These are phyloP conservation scores for Drosophila kuntzei DNA, from an alignment of 2,888 invertebrate species.

Conservation along the genomic window DNA sequence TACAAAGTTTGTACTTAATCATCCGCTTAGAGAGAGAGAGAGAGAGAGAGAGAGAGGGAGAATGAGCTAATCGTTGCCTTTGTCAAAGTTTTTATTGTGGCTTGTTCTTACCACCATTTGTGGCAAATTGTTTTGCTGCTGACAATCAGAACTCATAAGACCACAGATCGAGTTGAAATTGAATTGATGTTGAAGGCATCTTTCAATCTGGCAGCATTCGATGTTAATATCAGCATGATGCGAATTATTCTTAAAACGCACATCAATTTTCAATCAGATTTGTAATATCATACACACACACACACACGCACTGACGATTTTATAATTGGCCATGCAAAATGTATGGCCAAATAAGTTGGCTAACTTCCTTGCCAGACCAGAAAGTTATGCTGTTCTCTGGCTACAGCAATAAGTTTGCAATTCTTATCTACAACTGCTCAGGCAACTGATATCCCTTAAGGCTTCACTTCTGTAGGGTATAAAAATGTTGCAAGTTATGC, in stretches of 20 bases:
- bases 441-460: background rate
- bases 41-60: background rate
- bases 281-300: slow-evolving; percentile 33
- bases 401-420: background rate
- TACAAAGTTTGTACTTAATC: slow-evolving; percentile 13
- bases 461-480: slow-evolving; percentile 20
- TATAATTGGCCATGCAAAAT: slow-evolving; percentile 46
- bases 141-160: background rate
- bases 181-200: background rate
- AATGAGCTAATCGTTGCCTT: slow-evolving; percentile 16
- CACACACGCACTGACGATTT: slow-evolving; percentile 39
- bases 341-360: slow-evolving; percentile 3
- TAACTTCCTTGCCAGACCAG: background rate
- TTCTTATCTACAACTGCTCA: background rate
- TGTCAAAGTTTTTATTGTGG: slow-evolving; percentile 10
- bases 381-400: background rate
- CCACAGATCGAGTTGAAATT: background rate
- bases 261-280: slow-evolving; percentile 50
- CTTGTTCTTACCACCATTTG: background rate
- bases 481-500: slow-evolving; percentile 33
- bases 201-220: slow-evolving; percentile 1
- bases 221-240: slow-evolving; percentile 40
- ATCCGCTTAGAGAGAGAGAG: slow-evolving; percentile 7
- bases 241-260: slow-evolving; percentile 16
- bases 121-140: slow-evolving; percentile 23